Percentiles rank a stretch among this genome's conserved stretches.
These are phyloP conservation scores for Epinotia ramella DNA, from an alignment of 2,888 invertebrate genomes.

Conservation along the genomic window DNA sequence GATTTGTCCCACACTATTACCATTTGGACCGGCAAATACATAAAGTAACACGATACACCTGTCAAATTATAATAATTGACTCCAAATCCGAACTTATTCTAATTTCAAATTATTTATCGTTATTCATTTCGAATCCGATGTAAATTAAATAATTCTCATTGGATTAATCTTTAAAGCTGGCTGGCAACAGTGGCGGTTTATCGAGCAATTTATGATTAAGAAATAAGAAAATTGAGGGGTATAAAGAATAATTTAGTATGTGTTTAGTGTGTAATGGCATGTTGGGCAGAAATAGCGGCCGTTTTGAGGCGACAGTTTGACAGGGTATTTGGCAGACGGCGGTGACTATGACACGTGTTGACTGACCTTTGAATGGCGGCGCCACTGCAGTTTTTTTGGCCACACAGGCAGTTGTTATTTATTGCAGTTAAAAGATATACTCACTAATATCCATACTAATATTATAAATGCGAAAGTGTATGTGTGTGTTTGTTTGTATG, in stretches of 20 bases:
- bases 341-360: constrained; percentile 45
- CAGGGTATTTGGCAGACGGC: constrained; percentile 57
- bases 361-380: constrained; percentile 52
- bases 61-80: constrained; percentile 42
- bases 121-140: constrained; percentile 27
- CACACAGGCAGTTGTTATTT: constrained; percentile 32
- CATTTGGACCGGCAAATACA: constrained; percentile 37
- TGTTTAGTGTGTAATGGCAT: constrained; percentile 3
- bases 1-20: constrained; percentile 35
- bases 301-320: constrained; percentile 54
- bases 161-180: constrained; percentile 4
- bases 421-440: neutral
- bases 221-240: constrained; percentile 18
- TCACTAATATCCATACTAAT: too few species aligned
- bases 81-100: constrained; percentile 40
- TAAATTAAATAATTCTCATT: constrained; percentile 25
- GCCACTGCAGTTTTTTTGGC: constrained; percentile 43
- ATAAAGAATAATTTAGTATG: constrained; percentile 44
- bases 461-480: too few species aligned
- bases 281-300: constrained; percentile 56
- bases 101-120: constrained; percentile 35
- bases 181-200: constrained; percentile 27
- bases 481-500: too few species aligned
- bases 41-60: constrained; percentile 40
- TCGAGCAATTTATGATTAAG: constrained; percentile 23